Percentiles rank a stretch among this genome's conserved stretches.
These are phyloP conservation scores for Caenorhabditis sp. DNA, from an alignment of 2,888 invertebrate genomes.

Conservation along the genomic window DNA sequence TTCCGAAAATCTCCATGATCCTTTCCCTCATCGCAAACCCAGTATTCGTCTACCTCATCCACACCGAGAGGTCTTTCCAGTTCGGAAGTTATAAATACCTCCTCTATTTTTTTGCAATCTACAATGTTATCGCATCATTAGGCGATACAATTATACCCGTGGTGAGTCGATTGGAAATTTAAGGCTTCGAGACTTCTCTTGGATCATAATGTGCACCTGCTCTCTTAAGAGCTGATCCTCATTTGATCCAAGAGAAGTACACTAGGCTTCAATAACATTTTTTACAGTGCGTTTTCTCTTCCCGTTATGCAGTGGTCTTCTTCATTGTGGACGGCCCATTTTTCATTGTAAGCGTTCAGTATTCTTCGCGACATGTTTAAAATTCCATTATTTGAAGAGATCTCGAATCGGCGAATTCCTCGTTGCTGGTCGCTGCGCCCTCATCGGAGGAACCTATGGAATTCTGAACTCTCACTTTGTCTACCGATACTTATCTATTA, in stretches of 20 bases:
- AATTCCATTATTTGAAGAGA: not conserved
- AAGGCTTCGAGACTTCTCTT: not conserved
- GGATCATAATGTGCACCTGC: too few relatives aligned
- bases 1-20: slow-evolving; percentile 33
- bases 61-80: slow-evolving; percentile 3
- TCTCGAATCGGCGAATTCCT: not conserved
- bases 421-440: not conserved
- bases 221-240: too few relatives aligned
- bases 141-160: slow-evolving; percentile 38
- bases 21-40: slow-evolving; percentile 23
- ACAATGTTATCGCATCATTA: slow-evolving; percentile 21
- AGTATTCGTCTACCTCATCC: slow-evolving; percentile 13
- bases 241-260: too few relatives aligned
- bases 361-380: too few relatives aligned
- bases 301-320: slow-evolving; percentile 13
- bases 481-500: not conserved
- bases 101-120: slow-evolving; percentile 16
- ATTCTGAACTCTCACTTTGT: slow-evolving; percentile 17
- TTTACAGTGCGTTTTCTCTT: slow-evolving; percentile 22
- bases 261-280: too few relatives aligned
- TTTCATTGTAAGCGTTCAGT: not conserved
- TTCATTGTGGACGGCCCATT: slow-evolving; percentile 36
- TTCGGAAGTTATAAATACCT: slow-evolving; percentile 28
- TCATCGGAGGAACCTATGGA: slow-evolving; percentile 16
- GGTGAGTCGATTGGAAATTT: not conserved